Base-by-base conservation (phyloP, 2,797 vertebrate genomes). In the Geotrypetes seraphini region DNA sequence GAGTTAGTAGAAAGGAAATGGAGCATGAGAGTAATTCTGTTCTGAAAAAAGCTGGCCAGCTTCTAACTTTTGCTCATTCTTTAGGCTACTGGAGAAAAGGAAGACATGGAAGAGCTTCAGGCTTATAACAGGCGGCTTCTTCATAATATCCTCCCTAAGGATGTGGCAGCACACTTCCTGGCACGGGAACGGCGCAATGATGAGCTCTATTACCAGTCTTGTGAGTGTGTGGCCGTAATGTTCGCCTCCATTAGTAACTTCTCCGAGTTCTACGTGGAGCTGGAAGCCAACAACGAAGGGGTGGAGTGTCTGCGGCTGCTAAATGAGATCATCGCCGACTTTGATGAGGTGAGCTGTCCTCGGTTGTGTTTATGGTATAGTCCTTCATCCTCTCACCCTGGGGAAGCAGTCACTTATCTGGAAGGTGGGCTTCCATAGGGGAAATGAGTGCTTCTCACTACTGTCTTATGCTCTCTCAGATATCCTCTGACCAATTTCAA, bases 201-300 rank as follows among this genome's bases (percentile, higher is more conserved):
- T 1, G 92, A 96, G 64, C 83, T 97, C 10, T 97, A 96, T 65
- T 93, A 97, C 60, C 92, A 97, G 79, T 97, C 90, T 1, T 96
- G 90, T 1, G 92, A 96, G 74, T 92, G 90, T 0, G 93, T 96
- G 62, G 91, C 90, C 0, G 93, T 97, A 67, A 95, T 94, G 91
- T 96, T 96, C 2, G 92, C 91, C 66, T 97, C 91, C 60, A 97
- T 96, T 59, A 91, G 90, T 81, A 96, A 96, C 57, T 97, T 96
- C 72, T 94, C 91, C 0, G 91, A 96, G 71, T 96, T 96, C 75
- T 96, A 96, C 3, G 89, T 96, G 48, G 93, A 96, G 77, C 71
- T 96, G 42, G 92, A 97, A 80, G 91, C 92, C 59, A 97, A 96
- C 79, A 96, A 96, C 1, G 92, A 96, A 60, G 91, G 93, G 0